Base-by-base conservation (phyloP, 2,888 invertebrate species). In the Dilophus febrilis region DNA sequence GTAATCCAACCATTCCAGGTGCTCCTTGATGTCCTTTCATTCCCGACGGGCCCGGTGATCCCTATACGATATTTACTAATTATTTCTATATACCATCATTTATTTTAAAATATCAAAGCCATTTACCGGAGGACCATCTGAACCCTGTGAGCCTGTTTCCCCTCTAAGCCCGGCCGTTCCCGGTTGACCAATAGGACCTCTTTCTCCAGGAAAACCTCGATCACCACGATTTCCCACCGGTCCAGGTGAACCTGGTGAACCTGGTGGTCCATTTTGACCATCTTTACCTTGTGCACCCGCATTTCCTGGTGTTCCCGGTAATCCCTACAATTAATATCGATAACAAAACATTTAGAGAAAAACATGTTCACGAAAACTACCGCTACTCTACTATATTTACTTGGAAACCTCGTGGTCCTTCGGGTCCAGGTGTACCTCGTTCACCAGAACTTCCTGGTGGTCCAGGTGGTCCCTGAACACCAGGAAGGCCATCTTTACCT, bases 401-500 rank as follows among this genome's bases (percentile, higher is more conserved):
- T 57, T 81, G 83, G 51, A 82, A 84, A 40, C 87, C 88, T 51
- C 81, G 72, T 2, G 81, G 72, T 34, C 90, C 90, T 11, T 75
- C 65, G 3, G 76, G 66, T 1, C 90, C 88, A 5, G 76, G 68
- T 7, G 78, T 71, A 38, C 88, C 88, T 51, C 86, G 64, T 52
- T 78, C 76, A 22, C 84, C 85, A 46, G 76, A 68, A 22, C 71
- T 59, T n/a, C 83, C 83, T 4, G 72, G 61, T 1, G 74, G 68
- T 2, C 85, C 85, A 36, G 77, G 77, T 3, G 74, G 69, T 13
- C 85, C 86, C 55, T 75, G 76, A 2, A 70, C 67, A 10, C 90
- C 88, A 16, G 76, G 71, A 6, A 22, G 81, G 14, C 86, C 83
- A 51, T 80, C 74, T 52, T 77, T 73, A 10, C 82, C 81, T 16